These are phyloP conservation scores for Balearica regulorum DNA, from an alignment of 2,797 vertebrate species.

Conservation along the genomic window DNA sequence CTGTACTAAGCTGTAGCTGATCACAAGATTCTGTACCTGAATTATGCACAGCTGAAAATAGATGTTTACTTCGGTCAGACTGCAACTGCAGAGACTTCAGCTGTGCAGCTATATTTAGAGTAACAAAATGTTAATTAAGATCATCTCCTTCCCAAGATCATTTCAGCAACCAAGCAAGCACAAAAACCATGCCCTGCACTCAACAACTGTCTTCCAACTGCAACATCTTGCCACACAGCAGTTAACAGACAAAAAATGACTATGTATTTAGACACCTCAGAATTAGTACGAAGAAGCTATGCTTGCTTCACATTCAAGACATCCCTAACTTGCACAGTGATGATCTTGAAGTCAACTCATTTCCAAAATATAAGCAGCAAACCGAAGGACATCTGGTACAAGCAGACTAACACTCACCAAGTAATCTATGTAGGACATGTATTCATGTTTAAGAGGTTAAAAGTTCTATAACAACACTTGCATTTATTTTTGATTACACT, in stretches of 20 bases:
- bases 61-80: constrained; percentile 32
- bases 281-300: background rate
- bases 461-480: background rate
- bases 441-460: background rate
- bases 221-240: background rate
- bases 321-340: background rate
- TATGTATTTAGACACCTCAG: background rate
- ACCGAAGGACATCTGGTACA: background rate
- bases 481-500: background rate
- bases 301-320: background rate
- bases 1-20: background rate
- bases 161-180: background rate
- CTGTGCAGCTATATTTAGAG: constrained; percentile 47
- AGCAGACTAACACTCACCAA: background rate
- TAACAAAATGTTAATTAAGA: constrained; percentile 56
- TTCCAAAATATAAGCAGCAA: background rate
- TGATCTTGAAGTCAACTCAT: background rate
- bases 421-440: too few relatives aligned
- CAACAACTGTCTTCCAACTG: background rate
- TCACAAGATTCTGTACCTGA: constrained; percentile 30
- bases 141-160: background rate
- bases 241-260: background rate
- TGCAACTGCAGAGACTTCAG: constrained; percentile 42
- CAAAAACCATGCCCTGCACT: background rate
- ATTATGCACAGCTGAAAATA: constrained; percentile 51